A percentile compares a stretch with the other conserved stretches of the same genome.
Evolutionary conservation across 2,113 vertebrate genomes (phyloP).

Genomic region (Polypterus senegalus): DNA sequence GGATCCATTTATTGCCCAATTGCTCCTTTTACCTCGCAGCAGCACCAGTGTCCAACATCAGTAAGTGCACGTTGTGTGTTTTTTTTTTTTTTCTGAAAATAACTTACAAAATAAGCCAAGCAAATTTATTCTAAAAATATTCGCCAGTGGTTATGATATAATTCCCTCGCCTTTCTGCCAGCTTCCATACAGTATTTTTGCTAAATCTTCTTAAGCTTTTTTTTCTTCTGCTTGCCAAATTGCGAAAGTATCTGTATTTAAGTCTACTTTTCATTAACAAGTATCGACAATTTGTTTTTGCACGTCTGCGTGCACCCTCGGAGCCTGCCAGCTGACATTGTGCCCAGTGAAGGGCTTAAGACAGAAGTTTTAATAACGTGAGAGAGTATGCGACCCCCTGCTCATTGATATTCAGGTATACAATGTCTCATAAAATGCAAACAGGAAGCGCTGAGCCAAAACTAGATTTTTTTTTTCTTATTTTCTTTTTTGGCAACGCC

Average conservation of each 20-base stretch:
- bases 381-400: conserved; percentile 31
- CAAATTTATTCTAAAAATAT: conserved; percentile 47
- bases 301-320: conserved; percentile 25
- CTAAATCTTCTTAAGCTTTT: conserved; percentile 44
- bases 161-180: conserved; percentile 50
- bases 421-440: conserved; percentile 36
- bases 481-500: conserved; percentile 34
- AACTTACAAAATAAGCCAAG: conserved; percentile 14
- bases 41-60: conserved; percentile 3
- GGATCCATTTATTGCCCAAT: too few species aligned
- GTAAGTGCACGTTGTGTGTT: conserved; percentile 3
- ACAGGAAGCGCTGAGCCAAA: conserved; percentile 43
- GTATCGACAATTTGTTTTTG: conserved; percentile 37
- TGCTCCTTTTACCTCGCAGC: too few species aligned
- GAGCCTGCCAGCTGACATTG: conserved; percentile 54
- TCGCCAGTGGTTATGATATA: conserved; percentile 51
- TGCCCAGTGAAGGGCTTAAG: conserved; percentile 48
- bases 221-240: conserved; percentile 46
- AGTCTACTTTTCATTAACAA: conserved; percentile 49
- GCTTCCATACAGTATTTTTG: conserved; percentile 38
- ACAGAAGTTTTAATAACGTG: conserved; percentile 36
- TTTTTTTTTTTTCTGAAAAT: conserved; percentile 1
- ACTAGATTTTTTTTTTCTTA: conserved; percentile 40
- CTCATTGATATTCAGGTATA: conserved; percentile 50
- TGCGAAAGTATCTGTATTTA: conserved; percentile 46